Base-by-base conservation (phyloP, 2,888 invertebrate species). In the Copidosoma aretas region DNA sequence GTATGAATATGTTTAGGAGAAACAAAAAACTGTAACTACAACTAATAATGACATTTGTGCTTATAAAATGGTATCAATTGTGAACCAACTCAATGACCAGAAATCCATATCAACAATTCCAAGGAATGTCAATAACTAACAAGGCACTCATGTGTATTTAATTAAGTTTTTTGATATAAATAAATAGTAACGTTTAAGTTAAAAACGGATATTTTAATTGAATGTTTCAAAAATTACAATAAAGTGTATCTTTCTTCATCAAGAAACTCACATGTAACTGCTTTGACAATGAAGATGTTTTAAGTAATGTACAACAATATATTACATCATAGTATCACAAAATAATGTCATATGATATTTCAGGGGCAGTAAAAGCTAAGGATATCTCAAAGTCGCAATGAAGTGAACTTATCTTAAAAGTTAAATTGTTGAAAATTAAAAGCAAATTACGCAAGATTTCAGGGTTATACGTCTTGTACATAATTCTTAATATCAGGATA, bases 101-200 rank as follows among this genome's bases (percentile, higher is more conserved):
- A 71, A 67, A 65, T 57, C 41, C 68, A 65, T 63, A 21, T 65
- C 25, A 21, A 67, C 46, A 60, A 49, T 70, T 66, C 17, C 46
- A 70, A 77, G 74, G 74, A 79, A 77, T 70, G 70, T 76, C 73
- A 71, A 60, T 71, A 75, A 73, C 74, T 76, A 74, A 73, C 73
- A 79, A 79, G 79, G 79, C 79, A 79, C 79, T 65, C 68, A 73
- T 70, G 62, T 68, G 70, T 46, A 12, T 46, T 73, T 67, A 32
- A 74, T 73, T 71, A 68, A 67, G 64, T 70, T 71, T 73, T 68
- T 66, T 71, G 54, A 68, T 66, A 32, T 73, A 67, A 75, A 66
- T 73, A 74, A 78, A 78, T 73, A 74, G 43, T 46, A 76, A 22
- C 60, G 57, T 68, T 71, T 64, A 68, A 66, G 71, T 73, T 70